A percentile compares a stretch with the other conserved stretches of the same genome.
These are phyloP conservation scores for Synergus umbraculus DNA, from an alignment of 2,888 invertebrate species.

Conservation along the genomic window DNA sequence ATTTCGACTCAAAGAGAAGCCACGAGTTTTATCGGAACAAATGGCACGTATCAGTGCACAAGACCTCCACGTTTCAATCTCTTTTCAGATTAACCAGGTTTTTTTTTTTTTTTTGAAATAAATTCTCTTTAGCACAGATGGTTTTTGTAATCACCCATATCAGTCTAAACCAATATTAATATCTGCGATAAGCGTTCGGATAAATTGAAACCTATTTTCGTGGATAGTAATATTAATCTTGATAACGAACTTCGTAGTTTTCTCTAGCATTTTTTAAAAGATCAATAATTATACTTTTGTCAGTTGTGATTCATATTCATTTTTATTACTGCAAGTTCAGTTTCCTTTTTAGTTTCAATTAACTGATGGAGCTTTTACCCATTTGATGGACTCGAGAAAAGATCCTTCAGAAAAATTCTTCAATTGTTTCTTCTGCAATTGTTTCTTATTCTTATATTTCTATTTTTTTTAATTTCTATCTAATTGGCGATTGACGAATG, in stretches of 20 bases:
- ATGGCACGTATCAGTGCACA: slow-evolving; percentile 22
- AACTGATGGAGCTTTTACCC: too few species aligned
- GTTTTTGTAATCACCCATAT: slow-evolving; percentile 8
- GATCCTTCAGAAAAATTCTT: too few species aligned
- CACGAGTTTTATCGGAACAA: slow-evolving; percentile 38
- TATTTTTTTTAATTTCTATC: neutral
- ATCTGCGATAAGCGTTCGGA: neutral
- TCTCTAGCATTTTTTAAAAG: neutral
- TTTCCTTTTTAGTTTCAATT: too few species aligned
- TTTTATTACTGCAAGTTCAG: neutral
- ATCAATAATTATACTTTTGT: too few species aligned
- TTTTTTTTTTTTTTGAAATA: slow-evolving; percentile 14
- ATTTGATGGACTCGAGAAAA: too few species aligned
- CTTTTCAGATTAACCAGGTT: slow-evolving; percentile 31
- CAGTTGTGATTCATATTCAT: neutral
- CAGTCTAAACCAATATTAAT: slow-evolving; percentile 1
- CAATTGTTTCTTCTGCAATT: too few species aligned
- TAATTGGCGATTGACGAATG: neutral
- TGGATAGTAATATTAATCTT: neutral
- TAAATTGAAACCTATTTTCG: neutral
- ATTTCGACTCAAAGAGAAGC: slow-evolving; percentile 37
- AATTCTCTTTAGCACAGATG: neutral
- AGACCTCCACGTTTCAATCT: slow-evolving; percentile 15
- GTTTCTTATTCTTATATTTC: too few species aligned
- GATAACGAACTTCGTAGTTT: neutral